Conservation (phyloP, 2,888 invertebrate species). For the Bedellia somnulentella region DNA sequence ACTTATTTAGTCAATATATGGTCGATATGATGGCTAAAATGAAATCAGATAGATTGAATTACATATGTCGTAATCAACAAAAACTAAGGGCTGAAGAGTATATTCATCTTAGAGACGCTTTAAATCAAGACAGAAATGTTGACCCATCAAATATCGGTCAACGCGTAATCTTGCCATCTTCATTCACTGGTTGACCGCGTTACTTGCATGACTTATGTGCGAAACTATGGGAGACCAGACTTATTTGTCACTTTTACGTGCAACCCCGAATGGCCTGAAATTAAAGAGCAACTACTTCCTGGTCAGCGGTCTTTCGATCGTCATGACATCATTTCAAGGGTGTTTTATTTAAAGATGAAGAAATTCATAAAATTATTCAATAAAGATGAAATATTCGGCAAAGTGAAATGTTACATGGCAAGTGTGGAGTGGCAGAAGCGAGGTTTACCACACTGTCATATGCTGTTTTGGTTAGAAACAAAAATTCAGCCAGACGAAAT, state of each 20-base stretch:
- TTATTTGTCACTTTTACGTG: no score
- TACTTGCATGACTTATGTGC: constrained; percentile 13
- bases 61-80: constrained; percentile 17
- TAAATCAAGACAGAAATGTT: constrained; percentile 6
- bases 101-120: constrained; percentile 19
- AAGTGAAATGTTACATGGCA: constrained; percentile 12
- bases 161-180: constrained; percentile 12
- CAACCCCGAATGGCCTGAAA: constrained; percentile 17
- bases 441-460: constrained; percentile 11
- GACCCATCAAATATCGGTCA: constrained; percentile 4
- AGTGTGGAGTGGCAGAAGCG: constrained; percentile 13
- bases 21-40: constrained; percentile 19
- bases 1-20: constrained; percentile 16
- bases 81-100: constrained; percentile 15
- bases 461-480: constrained; percentile 12
- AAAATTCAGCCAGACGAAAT: constrained; percentile 13
- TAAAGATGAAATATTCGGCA: constrained; percentile 14
- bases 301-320: constrained; percentile 14
- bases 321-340: constrained; percentile 17
- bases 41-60: constrained; percentile 18
- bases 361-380: constrained; percentile 11
- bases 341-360: constrained; percentile 15
- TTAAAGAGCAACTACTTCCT: constrained; percentile 10
- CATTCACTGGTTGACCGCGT: constrained; percentile 4
- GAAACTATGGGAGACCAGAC: constrained; percentile 15